Percentiles rank a stretch among this genome's conserved stretches.
Conservation (phyloP, 2,888 invertebrate species). For the Ophonus ardosiacus region DNA sequence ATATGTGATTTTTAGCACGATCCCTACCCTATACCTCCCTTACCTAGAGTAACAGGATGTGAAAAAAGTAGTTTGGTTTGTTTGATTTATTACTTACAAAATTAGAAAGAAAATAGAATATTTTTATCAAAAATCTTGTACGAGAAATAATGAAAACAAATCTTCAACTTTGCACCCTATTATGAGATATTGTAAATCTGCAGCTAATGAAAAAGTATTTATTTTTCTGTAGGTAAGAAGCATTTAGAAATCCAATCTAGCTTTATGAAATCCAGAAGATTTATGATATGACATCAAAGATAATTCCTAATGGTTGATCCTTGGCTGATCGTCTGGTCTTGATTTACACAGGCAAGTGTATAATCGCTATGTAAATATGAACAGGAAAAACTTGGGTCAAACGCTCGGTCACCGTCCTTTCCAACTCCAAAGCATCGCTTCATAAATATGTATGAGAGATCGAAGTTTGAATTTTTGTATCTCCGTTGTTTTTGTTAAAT, state of each 20-base stretch:
- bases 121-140: not conserved
- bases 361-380: constrained; percentile 34
- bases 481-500: constrained; percentile 51
- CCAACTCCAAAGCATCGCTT: constrained; percentile 31
- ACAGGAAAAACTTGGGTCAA: constrained; percentile 17
- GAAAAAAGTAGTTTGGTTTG: too few species aligned
- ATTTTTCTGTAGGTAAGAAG: not conserved
- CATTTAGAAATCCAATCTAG: not conserved
- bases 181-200: not conserved
- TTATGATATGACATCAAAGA: constrained; percentile 10
- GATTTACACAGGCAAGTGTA: constrained; percentile 42
- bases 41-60: too few species aligned
- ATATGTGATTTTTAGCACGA: too few species aligned
- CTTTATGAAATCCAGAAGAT: constrained; percentile 11
- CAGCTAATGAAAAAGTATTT: not conserved
- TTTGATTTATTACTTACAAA: too few species aligned
- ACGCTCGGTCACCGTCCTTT: constrained; percentile 24
- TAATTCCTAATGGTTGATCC: constrained; percentile 38
- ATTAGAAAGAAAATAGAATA: too few species aligned
- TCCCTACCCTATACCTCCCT: too few species aligned
- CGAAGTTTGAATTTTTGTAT: constrained; percentile 57
- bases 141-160: not conserved
- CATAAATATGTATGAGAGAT: constrained; percentile 59
- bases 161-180: not conserved
- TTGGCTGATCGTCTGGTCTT: not conserved